Evolutionary conservation across 2,888 invertebrate species (phyloP).

Genomic region (Leptopilina myrica): DNA sequence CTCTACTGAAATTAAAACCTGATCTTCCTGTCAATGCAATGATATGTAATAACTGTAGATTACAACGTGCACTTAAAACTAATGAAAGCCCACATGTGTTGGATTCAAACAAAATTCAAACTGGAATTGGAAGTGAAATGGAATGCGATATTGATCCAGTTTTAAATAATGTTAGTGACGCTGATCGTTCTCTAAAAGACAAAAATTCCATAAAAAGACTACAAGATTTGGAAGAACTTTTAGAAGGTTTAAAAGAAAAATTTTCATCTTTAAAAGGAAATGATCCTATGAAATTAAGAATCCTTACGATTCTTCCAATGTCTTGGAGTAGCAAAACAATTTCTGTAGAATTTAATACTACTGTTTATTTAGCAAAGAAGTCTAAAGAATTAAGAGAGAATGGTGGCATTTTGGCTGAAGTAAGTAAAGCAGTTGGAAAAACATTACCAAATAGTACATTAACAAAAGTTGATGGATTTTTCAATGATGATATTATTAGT

Average conservation of each 20-base stretch:
- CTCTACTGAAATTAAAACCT: slow-evolving; percentile 14
- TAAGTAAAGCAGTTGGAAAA: slow-evolving; percentile 13
- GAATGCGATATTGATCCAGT: background rate
- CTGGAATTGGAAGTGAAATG: background rate
- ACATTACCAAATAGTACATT: background rate
- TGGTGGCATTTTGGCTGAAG: slow-evolving; percentile 16
- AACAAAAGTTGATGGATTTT: slow-evolving; percentile 22
- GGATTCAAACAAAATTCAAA: background rate
- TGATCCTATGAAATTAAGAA: slow-evolving; percentile 23
- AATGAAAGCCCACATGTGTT: background rate
- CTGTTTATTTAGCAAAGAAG: slow-evolving; percentile 20
- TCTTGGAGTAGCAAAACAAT: slow-evolving; percentile 12
- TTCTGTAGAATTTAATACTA: background rate
- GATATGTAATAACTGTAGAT: slow-evolving; percentile 10
- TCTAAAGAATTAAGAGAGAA: slow-evolving; percentile 5
- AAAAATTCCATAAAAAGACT: background rate
- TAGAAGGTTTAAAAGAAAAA: slow-evolving; percentile 2
- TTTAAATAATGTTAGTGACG: background rate
- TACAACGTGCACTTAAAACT: background rate
- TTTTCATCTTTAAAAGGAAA: slow-evolving; percentile 7
- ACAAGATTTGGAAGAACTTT: background rate
- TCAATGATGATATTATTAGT: slow-evolving; percentile 13
- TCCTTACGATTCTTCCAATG: background rate
- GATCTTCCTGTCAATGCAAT: background rate
- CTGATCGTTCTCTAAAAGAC: background rate